Percentiles rank a stretch among this genome's conserved stretches.
Evolutionary conservation across 2,888 invertebrate species (phyloP).

Genomic region (Orchesella flavescens): DNA sequence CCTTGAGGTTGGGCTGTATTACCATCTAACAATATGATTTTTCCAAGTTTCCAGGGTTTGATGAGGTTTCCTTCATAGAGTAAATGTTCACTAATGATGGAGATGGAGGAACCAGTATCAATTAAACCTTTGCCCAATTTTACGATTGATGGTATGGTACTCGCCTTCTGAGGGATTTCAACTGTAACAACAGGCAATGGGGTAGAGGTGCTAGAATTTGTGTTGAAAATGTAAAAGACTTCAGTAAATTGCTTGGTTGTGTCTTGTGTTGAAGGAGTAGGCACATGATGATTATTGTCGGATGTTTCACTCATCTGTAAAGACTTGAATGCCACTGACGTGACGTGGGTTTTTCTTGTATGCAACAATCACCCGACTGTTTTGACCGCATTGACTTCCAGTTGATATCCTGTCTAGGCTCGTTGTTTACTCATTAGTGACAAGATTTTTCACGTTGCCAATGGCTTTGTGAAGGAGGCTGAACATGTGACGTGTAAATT

Average conservation of each 20-base stretch:
- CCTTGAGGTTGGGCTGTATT: not conserved
- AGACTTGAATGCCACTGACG: not conserved
- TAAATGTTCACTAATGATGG: not conserved
- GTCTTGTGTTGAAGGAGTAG: too few species aligned
- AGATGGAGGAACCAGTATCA: constrained; percentile 36
- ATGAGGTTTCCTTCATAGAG: not conserved
- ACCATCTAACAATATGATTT: constrained; percentile 16
- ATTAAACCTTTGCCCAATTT: not conserved
- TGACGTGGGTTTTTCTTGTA: not conserved
- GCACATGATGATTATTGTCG: too few species aligned
- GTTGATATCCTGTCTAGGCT: too few species aligned
- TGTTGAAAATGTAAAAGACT: not conserved
- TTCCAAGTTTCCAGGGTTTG: constrained; percentile 15
- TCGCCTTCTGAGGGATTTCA: too few species aligned
- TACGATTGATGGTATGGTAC: too few species aligned
- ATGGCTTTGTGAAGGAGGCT: too few species aligned
- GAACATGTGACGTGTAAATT: too few species aligned
- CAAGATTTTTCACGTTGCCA: too few species aligned
- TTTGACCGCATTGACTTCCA: not conserved
- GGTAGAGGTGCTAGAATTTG: not conserved
- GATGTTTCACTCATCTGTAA: too few species aligned
- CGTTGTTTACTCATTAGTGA: too few species aligned
- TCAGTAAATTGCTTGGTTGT: not conserved
- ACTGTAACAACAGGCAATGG: not conserved
- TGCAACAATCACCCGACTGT: not conserved